A percentile compares a stretch with the other conserved stretches of the same genome.
Conservation (phyloP, 2,888 invertebrate genomes). For the Cenopis cana region DNA sequence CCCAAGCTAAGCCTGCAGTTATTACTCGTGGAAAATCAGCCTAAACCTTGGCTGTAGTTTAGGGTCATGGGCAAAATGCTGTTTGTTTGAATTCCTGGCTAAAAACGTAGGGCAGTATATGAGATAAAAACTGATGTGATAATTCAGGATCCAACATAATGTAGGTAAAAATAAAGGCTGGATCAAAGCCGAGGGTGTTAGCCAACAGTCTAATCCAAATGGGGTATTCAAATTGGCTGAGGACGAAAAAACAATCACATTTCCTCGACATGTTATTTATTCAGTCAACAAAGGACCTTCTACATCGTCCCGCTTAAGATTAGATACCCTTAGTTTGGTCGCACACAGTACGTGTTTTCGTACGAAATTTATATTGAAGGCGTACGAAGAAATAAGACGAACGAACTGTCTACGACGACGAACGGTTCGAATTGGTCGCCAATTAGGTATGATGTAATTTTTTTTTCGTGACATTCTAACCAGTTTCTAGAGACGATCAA, state of each 20-base stretch:
- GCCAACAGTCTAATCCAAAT: conserved; percentile 7
- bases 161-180: background rate
- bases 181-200: background rate
- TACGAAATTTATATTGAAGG: background rate
- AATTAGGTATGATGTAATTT: no score
- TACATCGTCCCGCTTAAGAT: background rate
- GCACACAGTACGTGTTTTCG: background rate
- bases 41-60: no score
- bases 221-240: conserved; percentile 11
- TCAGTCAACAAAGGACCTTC: conserved; percentile 13
- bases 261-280: conserved; percentile 15
- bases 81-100: background rate
- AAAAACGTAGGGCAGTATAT: background rate
- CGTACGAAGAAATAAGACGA: no score
- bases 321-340: background rate
- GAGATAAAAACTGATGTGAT: background rate
- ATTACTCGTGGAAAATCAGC: no score
- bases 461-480: no score
- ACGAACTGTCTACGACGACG: no score
- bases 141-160: background rate
- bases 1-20: no score
- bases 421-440: no score
- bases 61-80: no score
- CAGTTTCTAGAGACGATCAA: no score
- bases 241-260: conserved; percentile 17